phyloP scores from a whole-genome alignment of 2,888 invertebrate species.

The Microplitis manilae region DNA sequence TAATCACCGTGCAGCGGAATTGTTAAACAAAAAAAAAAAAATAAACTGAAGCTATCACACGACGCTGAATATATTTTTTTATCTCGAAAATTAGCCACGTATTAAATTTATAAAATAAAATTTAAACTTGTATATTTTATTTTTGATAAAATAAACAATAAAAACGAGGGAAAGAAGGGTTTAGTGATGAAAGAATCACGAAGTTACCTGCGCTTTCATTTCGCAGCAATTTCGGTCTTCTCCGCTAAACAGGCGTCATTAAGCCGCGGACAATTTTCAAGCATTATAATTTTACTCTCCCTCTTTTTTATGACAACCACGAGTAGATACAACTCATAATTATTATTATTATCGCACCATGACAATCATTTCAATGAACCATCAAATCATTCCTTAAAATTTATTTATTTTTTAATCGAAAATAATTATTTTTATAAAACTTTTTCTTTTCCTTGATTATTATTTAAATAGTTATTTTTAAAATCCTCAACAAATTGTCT shows the following conservation, averaged over 20 bases:
- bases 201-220: not conserved
- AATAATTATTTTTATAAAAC: not conserved
- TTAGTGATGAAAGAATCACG: not conserved
- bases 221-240: constrained; percentile 26
- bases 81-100: constrained; percentile 59
- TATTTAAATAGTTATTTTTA: not conserved
- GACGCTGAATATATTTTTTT: constrained; percentile 51
- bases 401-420: not conserved
- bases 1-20: not conserved
- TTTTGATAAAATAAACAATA: constrained; percentile 30
- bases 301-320: constrained; percentile 22
- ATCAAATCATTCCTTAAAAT: not conserved
- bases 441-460: not conserved
- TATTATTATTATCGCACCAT: constrained; percentile 24
- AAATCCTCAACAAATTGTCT: not conserved
- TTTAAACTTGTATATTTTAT: constrained; percentile 43
- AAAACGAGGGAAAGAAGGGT: constrained; percentile 23
- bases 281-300: constrained; percentile 52
- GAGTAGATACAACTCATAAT: constrained; percentile 4
- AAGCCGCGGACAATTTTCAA: constrained; percentile 57
- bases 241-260: constrained; percentile 58
- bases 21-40: constrained; percentile 21
- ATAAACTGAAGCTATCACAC: not conserved
- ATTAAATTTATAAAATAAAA: constrained; percentile 53
- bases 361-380: constrained; percentile 1